Base-by-base conservation (phyloP, 2,113 vertebrate genomes). In the Tragelaphus strepsiceros region DNA sequence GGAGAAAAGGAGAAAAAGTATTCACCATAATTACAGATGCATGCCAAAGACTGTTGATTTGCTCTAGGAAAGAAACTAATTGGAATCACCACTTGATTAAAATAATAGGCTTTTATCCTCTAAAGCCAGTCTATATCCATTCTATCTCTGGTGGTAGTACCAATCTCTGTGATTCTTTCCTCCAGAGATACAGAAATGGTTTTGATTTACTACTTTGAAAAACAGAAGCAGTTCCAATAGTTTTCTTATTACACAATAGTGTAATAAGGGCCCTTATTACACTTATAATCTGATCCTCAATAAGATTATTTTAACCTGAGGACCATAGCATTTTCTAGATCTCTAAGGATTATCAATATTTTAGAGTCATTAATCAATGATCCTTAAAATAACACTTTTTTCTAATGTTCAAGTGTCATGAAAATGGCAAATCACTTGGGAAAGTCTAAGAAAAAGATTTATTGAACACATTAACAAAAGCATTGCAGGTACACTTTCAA, bases 161-260 rank as follows among this genome's bases (percentile, higher is more conserved):
- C 64, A 56, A 89, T 71, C 21, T 87, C 78, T 96, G 67, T 95
- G 61, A 49, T 43, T 71, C 61, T 92, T 21, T 58, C 5, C n/a
- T 43, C 51, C 6, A 71, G 51, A 80, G 39, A 77, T 17, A 64
- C 0, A 58, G 56, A 43, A n/a, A 62, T 85, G n/a, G n/a, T 81
- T 92, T 94, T 92, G 17, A 87, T 64, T 85, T 85, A 84, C 85
- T 87, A 26, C 46, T 89, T 83, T 93, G 16, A 92, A 94, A 71
- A 35, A 2, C 5, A 59, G 22, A 16, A 39, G 12, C 78, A 56
- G 24, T 56, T 85, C 35, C 30, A 58, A 19, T 11, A 28, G 35
- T 90, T 67, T 91, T 82, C 51, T 49, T 49, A 49, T 49, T 49
- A 49, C 49, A 49, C 49, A 49, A 49, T 49, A 49, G 49, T 49